phyloP scores from a whole-genome alignment of 2,888 invertebrate genomes.

The Dryocosmus kuriphilus region DNA sequence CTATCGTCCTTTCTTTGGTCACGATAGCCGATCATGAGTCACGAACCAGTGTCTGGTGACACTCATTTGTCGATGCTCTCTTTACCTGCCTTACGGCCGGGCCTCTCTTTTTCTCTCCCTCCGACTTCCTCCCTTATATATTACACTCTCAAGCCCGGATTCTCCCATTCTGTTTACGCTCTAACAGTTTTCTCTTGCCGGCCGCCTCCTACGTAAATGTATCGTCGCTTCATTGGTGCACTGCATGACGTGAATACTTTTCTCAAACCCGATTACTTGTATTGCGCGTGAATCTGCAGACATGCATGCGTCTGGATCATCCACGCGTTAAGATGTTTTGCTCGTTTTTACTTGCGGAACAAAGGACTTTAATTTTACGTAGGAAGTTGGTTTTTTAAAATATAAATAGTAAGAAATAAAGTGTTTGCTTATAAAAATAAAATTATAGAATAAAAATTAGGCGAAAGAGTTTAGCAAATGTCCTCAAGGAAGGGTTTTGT shows the following conservation, averaged over 20 bases:
- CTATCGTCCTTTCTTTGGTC: conserved; percentile 44
- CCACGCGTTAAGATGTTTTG: background rate
- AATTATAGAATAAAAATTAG: too few species aligned
- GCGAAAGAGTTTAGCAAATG: too few species aligned
- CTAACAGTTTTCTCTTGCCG: conserved; percentile 55
- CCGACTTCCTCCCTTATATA: conserved; percentile 45
- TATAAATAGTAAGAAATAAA: too few species aligned
- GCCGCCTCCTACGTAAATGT: conserved; percentile 52
- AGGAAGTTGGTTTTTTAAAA: too few species aligned
- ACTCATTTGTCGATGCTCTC: conserved; percentile 57
- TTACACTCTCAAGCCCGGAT: conserved; percentile 45
- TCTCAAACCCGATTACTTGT: conserved; percentile 24
- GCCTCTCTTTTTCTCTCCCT: conserved; percentile 39
- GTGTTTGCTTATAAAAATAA: too few species aligned
- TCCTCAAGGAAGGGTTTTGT: too few species aligned
- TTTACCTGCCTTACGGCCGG: conserved; percentile 45
- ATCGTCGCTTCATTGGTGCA: conserved; percentile 59
- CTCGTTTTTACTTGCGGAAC: conserved; percentile 9
- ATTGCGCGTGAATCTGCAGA: conserved; percentile 2
- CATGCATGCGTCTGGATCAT: background rate
- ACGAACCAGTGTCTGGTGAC: conserved; percentile 55
- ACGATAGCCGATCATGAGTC: conserved; percentile 51
- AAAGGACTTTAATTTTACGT: conserved; percentile 24
- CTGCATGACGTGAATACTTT: conserved; percentile 55
- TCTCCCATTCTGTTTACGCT: conserved; percentile 53